Conservation (phyloP, 2,888 invertebrate genomes). For the Rotaria sp. region DNA sequence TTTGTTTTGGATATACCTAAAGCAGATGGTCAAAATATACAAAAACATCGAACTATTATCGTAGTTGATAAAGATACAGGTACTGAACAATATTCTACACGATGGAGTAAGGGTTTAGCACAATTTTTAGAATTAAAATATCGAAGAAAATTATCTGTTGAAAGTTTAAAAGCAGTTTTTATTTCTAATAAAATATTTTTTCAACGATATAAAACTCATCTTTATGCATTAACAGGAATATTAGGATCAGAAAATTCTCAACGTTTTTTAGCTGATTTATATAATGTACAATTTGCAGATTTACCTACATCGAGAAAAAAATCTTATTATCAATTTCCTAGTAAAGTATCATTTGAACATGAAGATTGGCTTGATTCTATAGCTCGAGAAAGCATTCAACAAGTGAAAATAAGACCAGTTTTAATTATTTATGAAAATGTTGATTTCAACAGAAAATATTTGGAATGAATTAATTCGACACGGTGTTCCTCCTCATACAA, state of each 20-base stretch:
- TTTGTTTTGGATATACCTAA: neutral
- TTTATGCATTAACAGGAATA: neutral
- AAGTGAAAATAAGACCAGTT: neutral
- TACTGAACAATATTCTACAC: neutral
- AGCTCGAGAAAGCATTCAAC: neutral
- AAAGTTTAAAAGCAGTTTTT: constrained; percentile 25
- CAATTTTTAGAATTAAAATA: constrained; percentile 26
- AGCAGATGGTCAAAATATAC: neutral
- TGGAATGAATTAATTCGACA: constrained; percentile 1
- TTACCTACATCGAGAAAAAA: neutral
- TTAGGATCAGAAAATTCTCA: constrained; percentile 20
- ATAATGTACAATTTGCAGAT: constrained; percentile 2
- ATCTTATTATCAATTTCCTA: neutral
- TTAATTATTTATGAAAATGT: constrained; percentile 4
- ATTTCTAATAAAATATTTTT: constrained; percentile 4
- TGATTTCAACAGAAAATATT: constrained; percentile 2
- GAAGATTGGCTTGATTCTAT: neutral
- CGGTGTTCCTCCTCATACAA: neutral
- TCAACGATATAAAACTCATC: neutral
- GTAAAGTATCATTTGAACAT: neutral
- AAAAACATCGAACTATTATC: neutral
- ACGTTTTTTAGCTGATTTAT: constrained; percentile 1
- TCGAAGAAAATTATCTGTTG: neutral
- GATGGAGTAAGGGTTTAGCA: constrained; percentile 22
- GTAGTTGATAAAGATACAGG: constrained; percentile 11